Conservation (phyloP, 2,797 vertebrate species). For the Thalassophryne amazonica region DNA sequence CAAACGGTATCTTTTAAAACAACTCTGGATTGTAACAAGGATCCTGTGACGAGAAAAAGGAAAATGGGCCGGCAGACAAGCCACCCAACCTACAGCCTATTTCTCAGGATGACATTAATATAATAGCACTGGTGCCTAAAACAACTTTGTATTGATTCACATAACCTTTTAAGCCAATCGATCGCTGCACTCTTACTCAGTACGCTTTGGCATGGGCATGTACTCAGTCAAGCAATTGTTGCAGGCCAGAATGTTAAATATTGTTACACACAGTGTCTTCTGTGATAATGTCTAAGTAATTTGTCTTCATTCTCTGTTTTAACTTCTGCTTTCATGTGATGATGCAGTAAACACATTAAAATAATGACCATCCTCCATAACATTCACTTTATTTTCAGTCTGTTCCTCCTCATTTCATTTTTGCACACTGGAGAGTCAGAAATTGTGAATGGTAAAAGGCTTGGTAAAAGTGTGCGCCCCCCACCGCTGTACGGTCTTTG, state of each 20-base stretch:
- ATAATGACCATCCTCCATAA: background rate
- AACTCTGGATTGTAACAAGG: constrained; percentile 43
- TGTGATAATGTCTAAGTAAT: constrained; percentile 21
- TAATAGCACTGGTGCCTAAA: constrained; percentile 75
- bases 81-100: constrained; percentile 72
- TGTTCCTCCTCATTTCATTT: background rate
- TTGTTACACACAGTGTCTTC: constrained; percentile 21
- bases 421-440: no score
- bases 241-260: constrained; percentile 55
- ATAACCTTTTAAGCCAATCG: constrained; percentile 80
- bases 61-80: constrained; percentile 67
- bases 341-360: background rate
- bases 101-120: constrained; percentile 80
- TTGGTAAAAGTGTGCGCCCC: no score
- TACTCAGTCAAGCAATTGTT: constrained; percentile 60
- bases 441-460: no score
- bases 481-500: no score
- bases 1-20: constrained; percentile 28
- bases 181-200: constrained; percentile 70
- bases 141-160: constrained; percentile 80
- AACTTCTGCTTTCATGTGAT: background rate
- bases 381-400: background rate
- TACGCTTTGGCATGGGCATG: constrained; percentile 56
- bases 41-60: constrained; percentile 51
- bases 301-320: constrained; percentile 3